Evolutionary conservation across 2,888 invertebrate species (phyloP), one percentile per base, ranked within the genome.

Genomic region (Tachystola acroxantha): DNA sequence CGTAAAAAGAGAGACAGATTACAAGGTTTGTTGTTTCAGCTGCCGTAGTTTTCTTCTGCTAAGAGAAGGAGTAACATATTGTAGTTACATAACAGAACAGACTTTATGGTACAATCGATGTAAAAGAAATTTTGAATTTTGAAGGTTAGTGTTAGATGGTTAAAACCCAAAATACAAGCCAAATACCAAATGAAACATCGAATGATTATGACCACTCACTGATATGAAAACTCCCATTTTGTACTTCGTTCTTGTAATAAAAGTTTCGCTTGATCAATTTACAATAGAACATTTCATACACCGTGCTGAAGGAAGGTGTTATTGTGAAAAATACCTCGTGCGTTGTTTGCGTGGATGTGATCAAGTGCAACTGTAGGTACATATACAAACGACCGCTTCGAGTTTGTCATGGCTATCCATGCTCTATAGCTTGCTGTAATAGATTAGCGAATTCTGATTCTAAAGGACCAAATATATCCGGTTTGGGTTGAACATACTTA

Each of bases 71-170:
- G n/a, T n/a, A n/a, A n/a, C n/a, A n/a, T n/a, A n/a, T n/a, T n/a
- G n/a, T n/a, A n/a, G n/a, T n/a, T n/a, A n/a, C n/a, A n/a, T n/a
- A n/a, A n/a, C n/a, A n/a, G n/a, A n/a, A n/a, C n/a, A n/a, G n/a
- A n/a, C n/a, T n/a, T n/a, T n/a, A n/a, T n/a, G n/a, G n/a, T n/a
- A n/a, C n/a, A n/a, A n/a, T n/a, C n/a, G n/a, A n/a, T n/a, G n/a
- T n/a, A n/a, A n/a, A n/a, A n/a, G n/a, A 24, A 35, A 37, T 37
- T 42, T 42, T 29, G 35, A 42, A 42, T 43, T 45, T 45, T 41
- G 36, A 43, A 30, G 32, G 45, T 50, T 45, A 46, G 34, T 40
- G 46, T 50, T 50, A 48, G 43, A 43, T 32, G 1, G 37, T 29
- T 28, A 35, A 25, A 28, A 35, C 29, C 40, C 34, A 37, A 37